Conservation (phyloP, 2,888 invertebrate species). For the Mylabris sibirica region DNA sequence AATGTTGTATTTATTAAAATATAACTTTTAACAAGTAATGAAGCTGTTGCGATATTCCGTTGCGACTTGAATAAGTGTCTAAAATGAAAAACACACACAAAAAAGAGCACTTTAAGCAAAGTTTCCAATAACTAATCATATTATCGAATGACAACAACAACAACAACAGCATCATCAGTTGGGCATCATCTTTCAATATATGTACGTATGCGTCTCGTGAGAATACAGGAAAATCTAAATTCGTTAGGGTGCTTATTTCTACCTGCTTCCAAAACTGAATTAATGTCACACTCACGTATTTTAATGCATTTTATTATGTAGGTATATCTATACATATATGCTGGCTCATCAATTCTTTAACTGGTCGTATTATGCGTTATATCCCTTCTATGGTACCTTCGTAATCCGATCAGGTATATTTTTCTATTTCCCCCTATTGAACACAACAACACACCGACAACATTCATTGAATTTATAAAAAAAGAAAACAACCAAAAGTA, state of each 20-base stretch:
- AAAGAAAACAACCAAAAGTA: not conserved
- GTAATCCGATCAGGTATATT: constrained; percentile 17
- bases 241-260: constrained; percentile 7
- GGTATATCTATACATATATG: too few species aligned
- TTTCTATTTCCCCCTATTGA: not conserved
- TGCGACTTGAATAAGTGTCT: too few species aligned
- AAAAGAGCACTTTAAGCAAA: not conserved
- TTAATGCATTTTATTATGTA: constrained; percentile 13
- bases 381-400: not conserved
- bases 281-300: constrained; percentile 17
- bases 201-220: constrained; percentile 8
- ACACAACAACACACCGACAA: not conserved
- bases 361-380: constrained; percentile 4
- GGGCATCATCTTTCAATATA: constrained; percentile 6
- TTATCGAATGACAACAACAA: not conserved
- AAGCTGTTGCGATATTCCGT: not conserved
- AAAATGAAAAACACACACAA: not conserved
- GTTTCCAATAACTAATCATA: constrained; percentile 8
- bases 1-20: not conserved
- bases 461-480: not conserved
- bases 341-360: not conserved
- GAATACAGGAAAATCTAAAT: constrained; percentile 12
- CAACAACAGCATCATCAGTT: not conserved
- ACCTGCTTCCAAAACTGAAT: constrained; percentile 14
- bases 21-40: not conserved